These are phyloP conservation scores for Hemithea aestivaria DNA, from an alignment of 2,888 invertebrate species.

Conservation along the genomic window DNA sequence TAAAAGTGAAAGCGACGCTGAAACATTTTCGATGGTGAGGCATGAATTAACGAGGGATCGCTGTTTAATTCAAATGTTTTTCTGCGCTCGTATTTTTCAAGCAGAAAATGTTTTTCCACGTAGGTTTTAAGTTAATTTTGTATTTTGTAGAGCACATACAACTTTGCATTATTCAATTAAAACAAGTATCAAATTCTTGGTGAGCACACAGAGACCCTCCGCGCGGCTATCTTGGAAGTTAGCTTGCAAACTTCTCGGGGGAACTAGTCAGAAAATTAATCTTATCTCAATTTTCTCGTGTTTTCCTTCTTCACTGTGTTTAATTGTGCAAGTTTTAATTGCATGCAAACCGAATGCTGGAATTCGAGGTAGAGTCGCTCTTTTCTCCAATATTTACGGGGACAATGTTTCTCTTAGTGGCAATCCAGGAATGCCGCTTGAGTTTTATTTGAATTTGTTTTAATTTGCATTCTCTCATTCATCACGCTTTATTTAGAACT, in stretches of 20 bases:
- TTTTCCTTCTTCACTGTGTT: slow-evolving; percentile 62
- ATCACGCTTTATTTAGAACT: no score
- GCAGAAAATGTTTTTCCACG: no score
- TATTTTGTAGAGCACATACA: no score
- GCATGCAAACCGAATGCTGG: slow-evolving; percentile 60
- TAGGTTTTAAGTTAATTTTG: no score
- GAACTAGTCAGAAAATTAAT: slow-evolving; percentile 68
- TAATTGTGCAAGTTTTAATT: slow-evolving; percentile 73
- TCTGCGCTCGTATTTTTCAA: neutral
- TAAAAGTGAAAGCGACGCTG: slow-evolving; percentile 9
- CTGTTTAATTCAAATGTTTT: neutral
- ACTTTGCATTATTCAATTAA: slow-evolving; percentile 32
- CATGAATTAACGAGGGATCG: neutral
- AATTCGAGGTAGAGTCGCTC: slow-evolving; percentile 41
- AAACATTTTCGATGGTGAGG: neutral
- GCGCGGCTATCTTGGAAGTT: slow-evolving; percentile 47
- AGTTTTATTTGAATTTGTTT: neutral
- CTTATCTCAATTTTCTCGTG: slow-evolving; percentile 68
- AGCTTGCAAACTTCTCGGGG: slow-evolving; percentile 46
- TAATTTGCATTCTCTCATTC: no score
- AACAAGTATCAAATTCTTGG: slow-evolving; percentile 30
- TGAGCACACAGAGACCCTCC: slow-evolving; percentile 31
- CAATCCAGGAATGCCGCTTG: neutral
- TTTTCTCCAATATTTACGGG: slow-evolving; percentile 41
- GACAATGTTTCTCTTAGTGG: slow-evolving; percentile 42